Conservation (phyloP, 2,113 vertebrate genomes). For the Apus apus region DNA sequence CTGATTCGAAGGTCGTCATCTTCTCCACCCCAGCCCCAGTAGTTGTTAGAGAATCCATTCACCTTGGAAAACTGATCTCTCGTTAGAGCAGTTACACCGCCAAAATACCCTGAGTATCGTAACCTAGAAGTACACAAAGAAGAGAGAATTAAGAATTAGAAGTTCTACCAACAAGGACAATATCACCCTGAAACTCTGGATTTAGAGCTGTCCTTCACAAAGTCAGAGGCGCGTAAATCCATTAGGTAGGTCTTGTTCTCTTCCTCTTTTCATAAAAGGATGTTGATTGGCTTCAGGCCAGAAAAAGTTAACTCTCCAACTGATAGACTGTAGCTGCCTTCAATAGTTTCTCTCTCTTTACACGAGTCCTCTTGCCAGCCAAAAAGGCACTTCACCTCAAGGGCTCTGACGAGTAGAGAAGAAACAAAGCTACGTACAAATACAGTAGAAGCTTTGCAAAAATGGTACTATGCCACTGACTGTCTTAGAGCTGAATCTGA, state of each 20-base stretch:
- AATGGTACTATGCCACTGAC: accelerated
- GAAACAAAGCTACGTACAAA: not conserved
- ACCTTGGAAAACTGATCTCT: constrained; percentile 89
- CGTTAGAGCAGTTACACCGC: constrained; percentile 93
- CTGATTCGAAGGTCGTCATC: constrained; percentile 96
- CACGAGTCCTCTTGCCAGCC: not conserved
- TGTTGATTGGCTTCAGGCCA: not conserved
- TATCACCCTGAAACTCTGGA: not conserved
- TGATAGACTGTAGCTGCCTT: not conserved
- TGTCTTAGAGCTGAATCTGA: not conserved
- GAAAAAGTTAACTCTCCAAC: not conserved
- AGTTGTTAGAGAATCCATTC: constrained; percentile 96
- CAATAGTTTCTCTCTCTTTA: not conserved
- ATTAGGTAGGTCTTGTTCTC: not conserved
- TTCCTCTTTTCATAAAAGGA: not conserved
- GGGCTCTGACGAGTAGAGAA: not conserved
- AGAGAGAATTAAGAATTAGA: not conserved
- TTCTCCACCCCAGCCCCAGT: constrained; percentile 99
- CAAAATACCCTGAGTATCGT: constrained; percentile 92
- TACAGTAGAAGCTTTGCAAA: not conserved
- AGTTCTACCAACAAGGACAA: not conserved
- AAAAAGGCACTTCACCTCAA: not conserved
- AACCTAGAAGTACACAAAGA: constrained; percentile 74
- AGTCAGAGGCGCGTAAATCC: not conserved
- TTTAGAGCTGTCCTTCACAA: not conserved